These are phyloP conservation scores for Saccopteryx bilineata DNA, from an alignment of 2,113 vertebrate genomes.

Conservation along the genomic window DNA sequence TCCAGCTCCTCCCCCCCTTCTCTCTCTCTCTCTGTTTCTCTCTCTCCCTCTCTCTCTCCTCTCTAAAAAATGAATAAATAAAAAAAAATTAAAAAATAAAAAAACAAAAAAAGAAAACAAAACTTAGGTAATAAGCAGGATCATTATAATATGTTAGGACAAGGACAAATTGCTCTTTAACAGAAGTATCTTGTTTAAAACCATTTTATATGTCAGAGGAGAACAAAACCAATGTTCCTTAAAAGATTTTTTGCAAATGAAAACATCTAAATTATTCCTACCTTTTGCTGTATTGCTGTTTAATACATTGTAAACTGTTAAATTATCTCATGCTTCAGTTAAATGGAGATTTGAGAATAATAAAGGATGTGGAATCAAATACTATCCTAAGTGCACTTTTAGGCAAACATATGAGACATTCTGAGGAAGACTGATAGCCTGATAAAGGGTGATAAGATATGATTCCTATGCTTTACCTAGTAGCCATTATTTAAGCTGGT, in stretches of 20 bases:
- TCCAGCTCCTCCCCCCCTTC: too few relatives aligned
- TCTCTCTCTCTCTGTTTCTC: too few relatives aligned
- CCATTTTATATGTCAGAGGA: neutral
- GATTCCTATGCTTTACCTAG: slow-evolving; percentile 10
- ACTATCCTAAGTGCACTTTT: slow-evolving; percentile 4
- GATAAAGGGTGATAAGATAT: slow-evolving; percentile 33
- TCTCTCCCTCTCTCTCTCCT: too few relatives aligned
- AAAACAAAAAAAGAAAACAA: too few relatives aligned
- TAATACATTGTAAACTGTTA: slow-evolving; percentile 49
- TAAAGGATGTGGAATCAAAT: slow-evolving; percentile 36
- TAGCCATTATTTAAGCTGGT: slow-evolving; percentile 41
- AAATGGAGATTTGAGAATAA: slow-evolving; percentile 18
- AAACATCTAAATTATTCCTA: slow-evolving; percentile 35
- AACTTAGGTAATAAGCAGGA: neutral
- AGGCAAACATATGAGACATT: neutral
- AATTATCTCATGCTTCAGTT: slow-evolving; percentile 35
- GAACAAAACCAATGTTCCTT: slow-evolving; percentile 41
- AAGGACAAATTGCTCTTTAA: slow-evolving; percentile 21
- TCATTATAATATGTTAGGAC: slow-evolving; percentile 9
- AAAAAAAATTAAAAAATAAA: too few relatives aligned
- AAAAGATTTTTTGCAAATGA: slow-evolving; percentile 41
- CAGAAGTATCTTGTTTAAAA: slow-evolving; percentile 20
- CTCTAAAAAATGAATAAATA: too few relatives aligned
- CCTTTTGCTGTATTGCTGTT: neutral
- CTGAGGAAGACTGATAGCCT: neutral